Evolutionary conservation across 2,888 invertebrate species (phyloP), one percentile per base, ranked within the genome.

Genomic region (Norana najaformis): DNA sequence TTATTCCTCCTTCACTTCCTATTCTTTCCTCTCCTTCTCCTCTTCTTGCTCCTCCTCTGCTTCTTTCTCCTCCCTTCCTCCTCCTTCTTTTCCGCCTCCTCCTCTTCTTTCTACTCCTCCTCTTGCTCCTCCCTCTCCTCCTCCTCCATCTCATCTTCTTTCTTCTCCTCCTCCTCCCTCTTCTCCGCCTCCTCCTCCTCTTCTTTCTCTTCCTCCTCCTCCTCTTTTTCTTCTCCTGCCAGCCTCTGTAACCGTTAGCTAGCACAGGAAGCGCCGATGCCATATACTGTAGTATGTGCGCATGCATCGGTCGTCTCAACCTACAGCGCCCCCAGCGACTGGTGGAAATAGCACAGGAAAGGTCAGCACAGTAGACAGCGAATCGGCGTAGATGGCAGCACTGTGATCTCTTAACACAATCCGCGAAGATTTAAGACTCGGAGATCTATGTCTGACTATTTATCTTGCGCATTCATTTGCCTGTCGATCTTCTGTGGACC

Each of bases 201-300:
- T 93, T 97, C 97, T 93, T 96, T 97, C 88, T 95, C 95, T 93
- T 96, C 96, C 93, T 96, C 95, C 93, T 96, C 96, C 91, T 96
- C 95, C 38, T 96, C 95, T 92, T 96, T 96, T 30, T 20, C 82
- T 14, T 35, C 82, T 34, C 0, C 37, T 30, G 0, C 37, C 83
- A 30, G 37, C 35, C 41, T 16, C 1, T n/a, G 69, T 2, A 30
- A n/a, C 30, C 30, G 13, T 69, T n/a, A n/a, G 69, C 69, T 13
- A 69, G 16, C 69, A n/a, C 69, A 30, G 30, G 0, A n/a, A n/a
- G n/a, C 69, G n/a, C n/a, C 69, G n/a, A 30, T 69, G 69, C 69
- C 69, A n/a, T 16, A 69, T 13, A n/a, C n/a, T n/a, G n/a, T n/a
- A 69, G 69, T n/a, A 69, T 2, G n/a, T n/a, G 69, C n/a, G 69